A percentile compares a stretch with the other conserved stretches of the same genome.
Conservation (phyloP, 1,140 invertebrate genomes). For the Bombus pascuorum region DNA sequence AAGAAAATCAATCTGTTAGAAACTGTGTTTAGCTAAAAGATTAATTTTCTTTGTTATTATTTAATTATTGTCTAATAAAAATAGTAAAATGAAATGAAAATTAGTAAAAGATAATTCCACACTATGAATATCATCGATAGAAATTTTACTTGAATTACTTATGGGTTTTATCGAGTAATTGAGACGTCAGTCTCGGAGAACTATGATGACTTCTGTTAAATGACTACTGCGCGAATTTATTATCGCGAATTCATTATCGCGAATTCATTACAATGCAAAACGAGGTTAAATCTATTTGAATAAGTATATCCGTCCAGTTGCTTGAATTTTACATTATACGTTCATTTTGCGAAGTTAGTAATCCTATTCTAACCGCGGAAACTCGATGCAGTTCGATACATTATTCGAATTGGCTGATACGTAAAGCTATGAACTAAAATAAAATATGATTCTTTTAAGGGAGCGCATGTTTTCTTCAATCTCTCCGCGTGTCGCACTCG, state of each 20-base stretch:
- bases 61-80: not conserved
- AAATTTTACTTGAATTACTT: not conserved
- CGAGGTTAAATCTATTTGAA: not conserved
- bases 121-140: not conserved
- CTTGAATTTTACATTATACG: not conserved
- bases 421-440: not conserved
- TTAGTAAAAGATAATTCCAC: not conserved
- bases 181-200: not conserved
- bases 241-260: not conserved
- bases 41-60: not conserved
- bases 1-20: not conserved
- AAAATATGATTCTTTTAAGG: not conserved
- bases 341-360: not conserved
- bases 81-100: not conserved
- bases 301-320: not conserved
- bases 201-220: not conserved
- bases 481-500: not conserved
- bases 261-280: not conserved
- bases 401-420: not conserved
- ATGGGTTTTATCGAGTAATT: no score
- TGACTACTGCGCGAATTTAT: not conserved
- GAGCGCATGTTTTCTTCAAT: constrained; percentile 4
- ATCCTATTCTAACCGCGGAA: not conserved
- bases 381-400: not conserved
- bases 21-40: no score